Evolutionary conservation across 2,888 invertebrate genomes (phyloP).

Genomic region (Torymus auratus): DNA sequence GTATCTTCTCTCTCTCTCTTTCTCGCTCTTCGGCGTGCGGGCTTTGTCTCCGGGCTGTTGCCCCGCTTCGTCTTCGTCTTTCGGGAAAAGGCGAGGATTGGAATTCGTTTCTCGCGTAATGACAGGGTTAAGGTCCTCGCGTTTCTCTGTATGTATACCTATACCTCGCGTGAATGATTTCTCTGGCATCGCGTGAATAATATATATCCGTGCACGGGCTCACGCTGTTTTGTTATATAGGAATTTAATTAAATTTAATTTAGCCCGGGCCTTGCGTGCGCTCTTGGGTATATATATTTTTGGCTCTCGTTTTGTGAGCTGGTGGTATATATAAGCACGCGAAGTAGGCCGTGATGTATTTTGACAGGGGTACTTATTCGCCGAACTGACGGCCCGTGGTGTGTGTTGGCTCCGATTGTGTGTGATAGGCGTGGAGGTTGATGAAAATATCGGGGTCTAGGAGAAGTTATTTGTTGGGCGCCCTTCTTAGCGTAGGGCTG

Average conservation of each 20-base stretch:
- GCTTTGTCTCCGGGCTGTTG: conserved; percentile 7
- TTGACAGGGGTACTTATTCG: conserved; percentile 10
- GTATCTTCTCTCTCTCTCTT: background rate
- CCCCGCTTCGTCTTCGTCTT: conserved; percentile 2
- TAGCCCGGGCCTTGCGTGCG: background rate
- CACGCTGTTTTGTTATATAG: background rate
- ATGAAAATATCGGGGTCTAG: conserved; percentile 11
- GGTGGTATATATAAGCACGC: no score
- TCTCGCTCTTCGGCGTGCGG: background rate
- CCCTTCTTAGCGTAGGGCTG: no score
- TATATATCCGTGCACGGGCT: no score
- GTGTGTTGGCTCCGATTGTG: no score
- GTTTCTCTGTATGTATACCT: background rate
- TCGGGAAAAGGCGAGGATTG: background rate
- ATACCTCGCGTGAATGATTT: no score
- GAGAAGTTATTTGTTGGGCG: background rate
- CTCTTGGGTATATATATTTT: background rate
- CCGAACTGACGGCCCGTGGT: background rate
- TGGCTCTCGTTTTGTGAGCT: background rate
- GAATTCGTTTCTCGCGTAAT: conserved; percentile 25
- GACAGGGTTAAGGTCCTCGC: background rate
- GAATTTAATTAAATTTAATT: conserved; percentile 38
- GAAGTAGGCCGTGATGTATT: background rate
- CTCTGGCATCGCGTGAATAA: no score
- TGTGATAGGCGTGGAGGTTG: background rate